These are phyloP conservation scores for Hemibagrus guttatus DNA, from an alignment of 2,797 vertebrate species.

Conservation along the genomic window DNA sequence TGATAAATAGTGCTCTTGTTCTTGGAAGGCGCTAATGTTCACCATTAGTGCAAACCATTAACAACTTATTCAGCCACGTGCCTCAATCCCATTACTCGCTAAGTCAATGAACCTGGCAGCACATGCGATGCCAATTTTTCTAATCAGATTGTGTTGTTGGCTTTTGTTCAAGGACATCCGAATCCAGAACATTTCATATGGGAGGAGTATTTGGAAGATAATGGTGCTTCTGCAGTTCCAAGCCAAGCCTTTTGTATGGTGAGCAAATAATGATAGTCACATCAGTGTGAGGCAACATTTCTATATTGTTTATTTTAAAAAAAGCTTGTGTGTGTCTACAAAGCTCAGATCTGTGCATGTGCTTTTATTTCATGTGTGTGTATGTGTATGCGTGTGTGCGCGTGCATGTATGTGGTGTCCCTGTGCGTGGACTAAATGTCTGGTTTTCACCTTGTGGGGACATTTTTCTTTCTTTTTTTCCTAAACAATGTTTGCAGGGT, in stretches of 20 bases:
- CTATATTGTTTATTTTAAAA: background rate
- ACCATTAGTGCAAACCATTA: constrained; percentile 10
- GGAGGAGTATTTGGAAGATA: constrained; percentile 86
- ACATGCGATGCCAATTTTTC: constrained; percentile 19
- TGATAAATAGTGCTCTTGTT: background rate
- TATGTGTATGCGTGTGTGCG: background rate
- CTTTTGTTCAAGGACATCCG: constrained; percentile 72
- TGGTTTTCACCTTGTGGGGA: background rate
- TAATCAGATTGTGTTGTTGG: constrained; percentile 45
- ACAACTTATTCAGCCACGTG: background rate
- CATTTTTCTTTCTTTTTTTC: background rate
- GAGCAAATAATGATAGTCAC: constrained; percentile 49
- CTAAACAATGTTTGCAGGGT: too few species aligned
- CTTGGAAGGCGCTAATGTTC: background rate
- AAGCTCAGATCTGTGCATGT: background rate
- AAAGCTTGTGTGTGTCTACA: background rate
- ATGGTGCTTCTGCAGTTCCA: constrained; percentile 78
- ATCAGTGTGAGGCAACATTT: constrained; percentile 21
- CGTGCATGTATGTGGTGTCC: too few species aligned
- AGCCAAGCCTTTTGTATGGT: constrained; percentile 84
- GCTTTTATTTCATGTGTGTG: background rate
- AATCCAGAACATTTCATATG: constrained; percentile 86
- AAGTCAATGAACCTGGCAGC: constrained; percentile 18
- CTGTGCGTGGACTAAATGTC: background rate
- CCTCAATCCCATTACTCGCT: background rate